These are phyloP conservation scores for Cryptops parisi DNA, from an alignment of 2,888 invertebrate species.

Conservation along the genomic window DNA sequence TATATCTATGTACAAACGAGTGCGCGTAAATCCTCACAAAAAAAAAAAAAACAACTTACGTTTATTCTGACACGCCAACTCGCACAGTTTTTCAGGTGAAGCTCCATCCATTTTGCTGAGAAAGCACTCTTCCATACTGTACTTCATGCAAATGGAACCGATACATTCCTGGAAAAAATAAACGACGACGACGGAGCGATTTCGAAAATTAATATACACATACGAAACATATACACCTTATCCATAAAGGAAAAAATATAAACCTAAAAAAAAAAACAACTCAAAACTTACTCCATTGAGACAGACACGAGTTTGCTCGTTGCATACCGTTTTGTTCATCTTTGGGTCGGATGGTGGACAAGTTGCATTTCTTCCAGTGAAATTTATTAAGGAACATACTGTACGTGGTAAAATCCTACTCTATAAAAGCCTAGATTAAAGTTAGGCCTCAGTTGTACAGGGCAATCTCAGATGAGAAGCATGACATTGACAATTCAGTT, in stretches of 20 bases:
- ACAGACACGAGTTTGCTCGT: conserved; percentile 73
- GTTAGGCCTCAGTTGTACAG: too few relatives aligned
- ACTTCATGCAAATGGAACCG: conserved; percentile 87
- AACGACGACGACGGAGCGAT: too few relatives aligned
- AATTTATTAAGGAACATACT: too few relatives aligned
- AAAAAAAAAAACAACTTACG: conserved; percentile 37
- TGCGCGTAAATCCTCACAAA: too few relatives aligned
- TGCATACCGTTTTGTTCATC: conserved; percentile 79
- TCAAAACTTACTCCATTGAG: conserved; percentile 48
- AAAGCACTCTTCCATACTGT: conserved; percentile 91
- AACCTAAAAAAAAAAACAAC: not conserved
- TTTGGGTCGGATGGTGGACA: conserved; percentile 74
- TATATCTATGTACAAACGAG: too few relatives aligned
- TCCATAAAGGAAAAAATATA: not conserved
- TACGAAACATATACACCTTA: not conserved
- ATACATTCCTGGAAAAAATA: conserved; percentile 49
- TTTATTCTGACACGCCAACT: conserved; percentile 88
- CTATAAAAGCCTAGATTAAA: too few relatives aligned
- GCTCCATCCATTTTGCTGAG: conserved; percentile 63
- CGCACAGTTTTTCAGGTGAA: conserved; percentile 56
- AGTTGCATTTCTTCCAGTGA: conserved; percentile 54
- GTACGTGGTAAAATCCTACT: too few relatives aligned
- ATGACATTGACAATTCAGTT: too few relatives aligned
- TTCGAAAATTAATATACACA: too few relatives aligned
- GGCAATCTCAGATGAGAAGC: too few relatives aligned